Percentiles rank a stretch among this genome's conserved stretches.
These are phyloP conservation scores for Tenrec ecaudatus DNA, from an alignment of 2,113 vertebrate genomes.

Conservation along the genomic window DNA sequence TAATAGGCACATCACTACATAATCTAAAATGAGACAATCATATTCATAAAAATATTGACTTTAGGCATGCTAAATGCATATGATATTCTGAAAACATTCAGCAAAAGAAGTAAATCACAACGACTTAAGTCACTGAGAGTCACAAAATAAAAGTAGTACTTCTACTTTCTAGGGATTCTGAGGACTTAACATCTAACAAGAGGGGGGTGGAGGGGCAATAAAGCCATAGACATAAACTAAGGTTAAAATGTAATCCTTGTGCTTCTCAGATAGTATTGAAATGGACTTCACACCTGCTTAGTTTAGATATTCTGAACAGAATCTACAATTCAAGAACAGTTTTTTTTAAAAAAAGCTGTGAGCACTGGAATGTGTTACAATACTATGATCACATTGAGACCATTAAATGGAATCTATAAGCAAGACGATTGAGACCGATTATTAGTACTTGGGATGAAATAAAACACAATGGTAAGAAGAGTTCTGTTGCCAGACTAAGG, in stretches of 20 bases:
- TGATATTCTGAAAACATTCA: conserved; percentile 62
- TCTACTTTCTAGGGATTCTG: conserved; percentile 39
- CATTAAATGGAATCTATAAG: background rate
- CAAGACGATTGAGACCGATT: conserved; percentile 35
- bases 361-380: conserved; percentile 5
- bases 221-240: background rate
- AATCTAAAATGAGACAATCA: conserved; percentile 49
- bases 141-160: conserved; percentile 26
- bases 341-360: background rate
- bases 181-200: conserved; percentile 26
- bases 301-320: conserved; percentile 37
- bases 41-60: conserved; percentile 46
- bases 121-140: conserved; percentile 50
- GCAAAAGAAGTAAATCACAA: conserved; percentile 48
- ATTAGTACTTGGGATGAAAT: conserved; percentile 39
- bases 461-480: conserved; percentile 39
- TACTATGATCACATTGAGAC: conserved; percentile 4
- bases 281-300: background rate
- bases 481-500: background rate
- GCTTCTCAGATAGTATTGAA: background rate
- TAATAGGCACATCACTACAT: conserved; percentile 47
- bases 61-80: conserved; percentile 12
- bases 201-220: background rate
- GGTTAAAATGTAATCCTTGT: conserved; percentile 9
- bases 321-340: background rate